Evolutionary conservation across 2,888 invertebrate genomes (phyloP).

Genomic region (Limnephilus rhombicus): DNA sequence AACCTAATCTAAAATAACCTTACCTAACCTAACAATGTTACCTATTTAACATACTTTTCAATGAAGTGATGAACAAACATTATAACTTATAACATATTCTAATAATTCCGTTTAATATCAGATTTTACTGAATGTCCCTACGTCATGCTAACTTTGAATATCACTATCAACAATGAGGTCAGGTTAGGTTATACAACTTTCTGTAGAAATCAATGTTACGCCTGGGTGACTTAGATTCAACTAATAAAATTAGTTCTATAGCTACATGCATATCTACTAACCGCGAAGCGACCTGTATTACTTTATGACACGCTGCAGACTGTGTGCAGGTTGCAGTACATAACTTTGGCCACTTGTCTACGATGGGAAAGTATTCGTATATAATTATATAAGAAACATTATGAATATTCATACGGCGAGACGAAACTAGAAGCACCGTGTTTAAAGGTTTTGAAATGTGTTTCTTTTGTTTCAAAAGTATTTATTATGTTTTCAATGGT

Average conservation of each 20-base stretch:
- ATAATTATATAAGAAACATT: neutral
- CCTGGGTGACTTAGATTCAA: neutral
- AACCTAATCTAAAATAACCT: too few species aligned
- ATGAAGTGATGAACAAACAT: too few species aligned
- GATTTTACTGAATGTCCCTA: neutral
- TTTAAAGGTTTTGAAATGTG: neutral
- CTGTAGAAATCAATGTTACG: slow-evolving; percentile 11
- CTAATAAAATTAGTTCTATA: neutral
- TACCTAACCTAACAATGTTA: too few species aligned
- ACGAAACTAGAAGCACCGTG: neutral
- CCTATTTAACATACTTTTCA: too few species aligned
- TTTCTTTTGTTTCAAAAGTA: neutral
- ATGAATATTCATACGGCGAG: neutral
- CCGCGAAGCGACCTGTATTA: slow-evolving; percentile 23
- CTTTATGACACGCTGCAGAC: neutral
- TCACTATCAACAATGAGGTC: neutral
- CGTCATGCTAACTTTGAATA: neutral
- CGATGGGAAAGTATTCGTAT: neutral
- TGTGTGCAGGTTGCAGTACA: neutral
- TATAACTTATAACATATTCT: too few species aligned
- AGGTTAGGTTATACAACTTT: neutral
- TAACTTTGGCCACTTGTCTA: neutral
- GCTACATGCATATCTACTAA: slow-evolving; percentile 1
- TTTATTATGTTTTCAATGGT: neutral
- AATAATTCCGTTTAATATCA: neutral